Evolutionary conservation across 2,113 vertebrate species (phyloP), one percentile per base, ranked within the genome.

Genomic region (Nicator chloris): DNA sequence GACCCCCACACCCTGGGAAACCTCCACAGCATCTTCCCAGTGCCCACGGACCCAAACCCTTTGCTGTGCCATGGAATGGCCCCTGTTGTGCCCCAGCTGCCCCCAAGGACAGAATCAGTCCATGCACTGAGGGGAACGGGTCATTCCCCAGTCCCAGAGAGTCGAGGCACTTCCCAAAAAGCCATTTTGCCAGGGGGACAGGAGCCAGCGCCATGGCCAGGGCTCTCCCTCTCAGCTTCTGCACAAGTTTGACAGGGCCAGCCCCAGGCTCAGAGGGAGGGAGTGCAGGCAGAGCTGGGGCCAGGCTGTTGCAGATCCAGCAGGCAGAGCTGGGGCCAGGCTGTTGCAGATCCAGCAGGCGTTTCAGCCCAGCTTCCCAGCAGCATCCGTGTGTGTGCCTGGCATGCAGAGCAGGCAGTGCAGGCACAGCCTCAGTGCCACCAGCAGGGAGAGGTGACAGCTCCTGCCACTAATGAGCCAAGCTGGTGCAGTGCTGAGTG

Each of bases 391-490:
- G 51, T 4, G 65, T 72, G 91, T 50, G 79, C 85, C 73, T 33
- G 4, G 85, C 68, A 69, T 57, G 82, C 63, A 82, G 93, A 96
- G 90, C 77, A 92, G 59, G 82, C 84, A 23, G 66, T 1, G 28
- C 15, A 69, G 85, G 45, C 66, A 12, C 64, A 37, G 84, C 59
- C 45, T 28, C 59, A 5, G 79, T 30, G 79, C 63, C 76, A 13
- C 65, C 19, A 93, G 82, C 39, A 31, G 77, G 75, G 71, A 75
- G 33, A 68, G 42, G 30, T 77, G 69, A 8, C 30, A 31, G 23
- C 37, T 85, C 70, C 66, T 69, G 78, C 66, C 68, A 15, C 51
- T 39, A 53, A 64, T 5, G 80, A 93, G 78, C 65, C 1, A 21
- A 54, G 70, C 61, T 72, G 27, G 12, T 12, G 66, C 88, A 24